Evolutionary conservation across 2,888 invertebrate species (phyloP).

Genomic region (Drosophila cracens): DNA sequence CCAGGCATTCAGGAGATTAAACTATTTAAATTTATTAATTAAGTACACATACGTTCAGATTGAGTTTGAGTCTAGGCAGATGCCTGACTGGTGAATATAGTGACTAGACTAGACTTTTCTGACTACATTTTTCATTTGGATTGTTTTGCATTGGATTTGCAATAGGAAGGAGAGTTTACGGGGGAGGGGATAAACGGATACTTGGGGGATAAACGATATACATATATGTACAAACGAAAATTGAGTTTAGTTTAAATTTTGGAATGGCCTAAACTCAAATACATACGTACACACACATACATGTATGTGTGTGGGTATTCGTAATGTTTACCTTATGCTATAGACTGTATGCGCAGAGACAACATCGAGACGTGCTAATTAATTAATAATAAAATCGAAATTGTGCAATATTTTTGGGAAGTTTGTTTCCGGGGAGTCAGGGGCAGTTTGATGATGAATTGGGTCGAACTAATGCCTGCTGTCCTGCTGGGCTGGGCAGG

Average conservation of each 20-base stretch:
- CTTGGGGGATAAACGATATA: slow-evolving; percentile 3
- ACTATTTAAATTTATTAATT: slow-evolving; percentile 8
- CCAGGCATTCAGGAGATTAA: slow-evolving; percentile 17
- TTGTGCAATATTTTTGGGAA: neutral
- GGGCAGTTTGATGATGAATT: slow-evolving; percentile 6
- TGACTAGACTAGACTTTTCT: neutral
- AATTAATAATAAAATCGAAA: slow-evolving; percentile 35
- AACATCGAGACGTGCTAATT: slow-evolving; percentile 62
- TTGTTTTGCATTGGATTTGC: neutral
- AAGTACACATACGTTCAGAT: slow-evolving; percentile 16
- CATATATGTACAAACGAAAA: slow-evolving; percentile 57
- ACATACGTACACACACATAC: slow-evolving; percentile 1
- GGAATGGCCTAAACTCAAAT: slow-evolving; percentile 6
- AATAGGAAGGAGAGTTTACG: neutral
- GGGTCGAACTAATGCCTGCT: slow-evolving; percentile 64
- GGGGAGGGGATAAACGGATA: neutral
- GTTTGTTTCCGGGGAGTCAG: neutral
- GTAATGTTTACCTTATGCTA: neutral
- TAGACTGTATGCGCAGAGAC: slow-evolving; percentile 48
- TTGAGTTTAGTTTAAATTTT: slow-evolving; percentile 11
- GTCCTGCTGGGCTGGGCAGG: slow-evolving; percentile 71
- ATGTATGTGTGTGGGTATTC: slow-evolving; percentile 3
- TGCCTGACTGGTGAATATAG: neutral
- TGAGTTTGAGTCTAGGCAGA: neutral
- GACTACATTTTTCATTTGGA: neutral